Evolutionary conservation across 2,113 vertebrate genomes (phyloP).

Genomic region (Calypte anna): DNA sequence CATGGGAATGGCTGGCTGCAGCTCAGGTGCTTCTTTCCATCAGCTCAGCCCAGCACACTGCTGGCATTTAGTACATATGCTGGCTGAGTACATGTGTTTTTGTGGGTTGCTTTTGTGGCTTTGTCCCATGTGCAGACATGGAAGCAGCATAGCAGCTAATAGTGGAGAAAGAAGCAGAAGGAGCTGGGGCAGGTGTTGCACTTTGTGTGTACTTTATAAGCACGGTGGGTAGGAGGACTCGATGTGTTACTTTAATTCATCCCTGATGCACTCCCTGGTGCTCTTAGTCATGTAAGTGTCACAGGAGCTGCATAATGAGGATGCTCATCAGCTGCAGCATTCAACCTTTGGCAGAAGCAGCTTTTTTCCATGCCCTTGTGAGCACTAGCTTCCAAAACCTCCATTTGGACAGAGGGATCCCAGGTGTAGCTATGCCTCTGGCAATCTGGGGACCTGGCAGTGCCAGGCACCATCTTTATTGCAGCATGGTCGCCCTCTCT

Average conservation of each 20-base stretch:
- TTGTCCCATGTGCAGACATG: neutral
- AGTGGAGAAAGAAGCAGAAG: neutral
- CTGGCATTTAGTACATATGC: neutral
- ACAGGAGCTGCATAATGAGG: neutral
- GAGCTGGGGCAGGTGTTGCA: neutral
- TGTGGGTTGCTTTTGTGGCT: neutral
- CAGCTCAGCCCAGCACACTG: neutral
- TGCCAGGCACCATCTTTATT: neutral
- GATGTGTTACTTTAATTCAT: neutral
- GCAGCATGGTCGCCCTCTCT: neutral
- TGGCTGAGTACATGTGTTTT: neutral
- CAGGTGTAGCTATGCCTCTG: rapidly evolving
- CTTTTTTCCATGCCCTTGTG: neutral
- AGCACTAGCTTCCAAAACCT: neutral
- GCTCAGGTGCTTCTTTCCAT: neutral
- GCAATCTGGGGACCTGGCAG: neutral
- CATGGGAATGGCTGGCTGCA: neutral
- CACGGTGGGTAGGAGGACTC: neutral
- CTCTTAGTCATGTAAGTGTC: slow-evolving; percentile 10
- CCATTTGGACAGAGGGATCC: neutral
- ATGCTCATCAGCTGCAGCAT: neutral
- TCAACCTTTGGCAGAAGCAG: neutral
- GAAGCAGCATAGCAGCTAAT: neutral
- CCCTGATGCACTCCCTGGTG: neutral
- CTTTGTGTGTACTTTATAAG: neutral